These are phyloP conservation scores for Seriola rivoliana DNA, from an alignment of 2,113 vertebrate genomes.

Conservation along the genomic window DNA sequence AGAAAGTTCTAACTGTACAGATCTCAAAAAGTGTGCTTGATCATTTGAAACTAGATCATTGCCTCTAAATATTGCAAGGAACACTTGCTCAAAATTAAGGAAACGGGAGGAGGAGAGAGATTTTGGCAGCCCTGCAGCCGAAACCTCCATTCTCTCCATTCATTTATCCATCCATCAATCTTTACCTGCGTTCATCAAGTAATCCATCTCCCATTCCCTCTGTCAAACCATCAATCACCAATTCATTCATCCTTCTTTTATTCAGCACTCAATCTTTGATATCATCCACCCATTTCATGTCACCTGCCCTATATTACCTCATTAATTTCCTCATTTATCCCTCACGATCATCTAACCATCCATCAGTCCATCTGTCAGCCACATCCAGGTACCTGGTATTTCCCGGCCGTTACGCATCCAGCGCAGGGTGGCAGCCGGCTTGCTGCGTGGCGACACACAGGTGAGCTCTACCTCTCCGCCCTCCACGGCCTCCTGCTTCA, in stretches of 20 bases:
- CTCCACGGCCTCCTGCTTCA: slow-evolving; percentile 90
- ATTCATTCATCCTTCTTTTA: slow-evolving; percentile 36
- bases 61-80: slow-evolving; percentile 32
- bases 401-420: slow-evolving; percentile 89
- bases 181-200: slow-evolving; percentile 37
- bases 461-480: slow-evolving; percentile 90
- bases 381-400: slow-evolving; percentile 84
- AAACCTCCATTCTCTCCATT: slow-evolving; percentile 29
- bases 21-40: slow-evolving; percentile 17
- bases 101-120: slow-evolving; percentile 1
- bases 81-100: slow-evolving; percentile 24
- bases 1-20: neutral
- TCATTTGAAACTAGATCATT: slow-evolving; percentile 10
- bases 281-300: slow-evolving; percentile 53
- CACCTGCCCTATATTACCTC: slow-evolving; percentile 38
- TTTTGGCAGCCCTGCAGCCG: slow-evolving; percentile 5
- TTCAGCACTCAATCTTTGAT: slow-evolving; percentile 49
- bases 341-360: slow-evolving; percentile 25
- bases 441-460: slow-evolving; percentile 89
- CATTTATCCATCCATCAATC: slow-evolving; percentile 53
- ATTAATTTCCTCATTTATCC: slow-evolving; percentile 58
- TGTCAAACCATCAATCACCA: slow-evolving; percentile 64
- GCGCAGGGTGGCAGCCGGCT: slow-evolving; percentile 88
- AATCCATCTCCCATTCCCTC: slow-evolving; percentile 49
- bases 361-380: slow-evolving; percentile 38